Conservation (phyloP, 2,113 vertebrate species). For the Varanus komodoensis region DNA sequence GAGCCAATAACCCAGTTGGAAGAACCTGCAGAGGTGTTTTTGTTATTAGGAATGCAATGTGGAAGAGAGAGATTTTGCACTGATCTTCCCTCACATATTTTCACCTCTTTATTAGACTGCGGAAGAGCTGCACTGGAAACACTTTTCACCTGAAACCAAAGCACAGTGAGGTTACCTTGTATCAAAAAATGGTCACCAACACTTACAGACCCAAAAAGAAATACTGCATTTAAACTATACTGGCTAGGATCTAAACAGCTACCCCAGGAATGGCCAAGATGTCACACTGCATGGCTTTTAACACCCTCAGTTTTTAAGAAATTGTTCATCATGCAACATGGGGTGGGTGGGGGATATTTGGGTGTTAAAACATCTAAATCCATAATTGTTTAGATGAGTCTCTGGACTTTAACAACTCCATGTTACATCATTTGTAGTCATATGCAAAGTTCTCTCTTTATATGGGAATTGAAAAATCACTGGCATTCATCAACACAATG, state of each 20-base stretch:
- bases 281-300: background rate
- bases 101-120: slow-evolving; percentile 78
- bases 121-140: slow-evolving; percentile 71
- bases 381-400: background rate
- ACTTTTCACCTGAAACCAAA: slow-evolving; percentile 74
- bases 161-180: background rate
- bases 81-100: slow-evolving; percentile 68
- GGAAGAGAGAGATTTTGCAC: slow-evolving; percentile 77
- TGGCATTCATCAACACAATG: background rate
- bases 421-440: background rate
- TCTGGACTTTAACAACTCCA: background rate
- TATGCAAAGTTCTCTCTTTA: background rate
- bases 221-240: background rate
- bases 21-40: slow-evolving; percentile 61
- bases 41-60: slow-evolving; percentile 78
- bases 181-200: background rate
- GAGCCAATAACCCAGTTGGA: slow-evolving; percentile 74
- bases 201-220: background rate
- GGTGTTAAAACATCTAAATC: background rate
- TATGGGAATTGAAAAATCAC: background rate
- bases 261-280: background rate
- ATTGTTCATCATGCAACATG: background rate
- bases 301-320: background rate
- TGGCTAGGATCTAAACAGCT: background rate
- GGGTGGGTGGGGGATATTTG: background rate